Base-by-base conservation (phyloP, 2,888 invertebrate species). In the Tetanocera ferruginea region DNA sequence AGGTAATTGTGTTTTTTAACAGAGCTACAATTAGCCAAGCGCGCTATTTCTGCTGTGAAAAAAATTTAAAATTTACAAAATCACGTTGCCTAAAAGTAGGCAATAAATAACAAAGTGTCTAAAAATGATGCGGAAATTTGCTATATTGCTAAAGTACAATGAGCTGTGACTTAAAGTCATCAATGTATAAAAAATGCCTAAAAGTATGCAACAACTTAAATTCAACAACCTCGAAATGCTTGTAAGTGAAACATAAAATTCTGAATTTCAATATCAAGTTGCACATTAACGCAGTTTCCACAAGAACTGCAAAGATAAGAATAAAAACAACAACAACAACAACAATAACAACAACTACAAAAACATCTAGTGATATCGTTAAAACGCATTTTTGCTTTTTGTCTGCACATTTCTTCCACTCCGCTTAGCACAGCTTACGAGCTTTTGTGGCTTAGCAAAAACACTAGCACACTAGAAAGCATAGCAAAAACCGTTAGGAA, bases 311-410 rank as follows among this genome's bases (percentile, higher is more conserved):
- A 52, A 4, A 52, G 17, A 1, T 52, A n/a, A 62, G 11, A 34
- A 5, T 8, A 34, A 31, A 2, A 11, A 17, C 31, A 25, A 62
- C 31, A 64, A 31, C 5, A 28, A 31, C 14, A 31, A 64, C 14
- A 19, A 57, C 57, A 57, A 57, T 23, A 8, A 57, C 57, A 31
- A 28, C 62, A 28, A 14, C 62, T 19, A 66, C 34, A 66, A 69
- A 23, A 67, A 51, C 25, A 51, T 28, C 9, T 43, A 57, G 76
- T 49, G 76, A 69, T 69, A 69, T 69, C 76, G 67, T 76, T 69
- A 69, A 70, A 72, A 64, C 69, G 57, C 57, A 71, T 70, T 51
- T 75, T 31, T 52, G 57, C 57, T 69, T 23, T 69, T 14, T 57
- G 43, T 43, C 37, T 34, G 72, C 72, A 70, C 5, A 49, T 28